Conservation (phyloP, 2,797 vertebrate genomes). For the Phoebastria nigripes region DNA sequence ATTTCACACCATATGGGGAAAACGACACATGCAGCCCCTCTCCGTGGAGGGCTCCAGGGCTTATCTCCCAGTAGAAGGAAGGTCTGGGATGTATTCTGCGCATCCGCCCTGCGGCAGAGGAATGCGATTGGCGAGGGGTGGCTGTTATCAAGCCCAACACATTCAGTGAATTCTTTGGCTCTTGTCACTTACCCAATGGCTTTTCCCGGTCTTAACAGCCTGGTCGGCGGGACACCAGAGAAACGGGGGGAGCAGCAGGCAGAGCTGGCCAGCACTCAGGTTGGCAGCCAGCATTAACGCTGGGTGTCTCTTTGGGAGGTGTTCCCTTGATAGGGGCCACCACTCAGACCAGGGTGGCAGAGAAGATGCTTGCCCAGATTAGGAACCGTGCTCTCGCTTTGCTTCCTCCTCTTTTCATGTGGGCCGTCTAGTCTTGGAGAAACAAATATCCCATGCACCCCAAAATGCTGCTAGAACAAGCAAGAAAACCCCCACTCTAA, state of each 20-base stretch:
- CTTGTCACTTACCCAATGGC: slow-evolving; percentile 59
- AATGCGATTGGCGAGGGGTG: slow-evolving; percentile 31
- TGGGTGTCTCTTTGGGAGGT: neutral
- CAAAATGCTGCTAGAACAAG: neutral
- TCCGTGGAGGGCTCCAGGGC: neutral
- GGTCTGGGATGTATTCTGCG: slow-evolving; percentile 11
- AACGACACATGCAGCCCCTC: neutral
- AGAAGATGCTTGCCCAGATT: neutral
- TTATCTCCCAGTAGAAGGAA: neutral
- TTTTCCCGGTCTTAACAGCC: slow-evolving; percentile 55
- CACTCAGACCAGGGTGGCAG: neutral
- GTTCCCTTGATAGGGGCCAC: neutral
- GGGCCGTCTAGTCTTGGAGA: neutral
- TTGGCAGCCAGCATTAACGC: slow-evolving; percentile 43
- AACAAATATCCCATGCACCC: neutral
- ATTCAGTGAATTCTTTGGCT: slow-evolving; percentile 71
- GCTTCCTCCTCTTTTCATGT: neutral
- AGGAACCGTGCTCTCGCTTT: neutral
- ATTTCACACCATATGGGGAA: neutral
- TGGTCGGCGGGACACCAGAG: neutral
- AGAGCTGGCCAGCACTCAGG: slow-evolving; percentile 36
- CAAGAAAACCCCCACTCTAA: neutral
- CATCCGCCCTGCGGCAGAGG: neutral
- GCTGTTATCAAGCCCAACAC: slow-evolving; percentile 57
- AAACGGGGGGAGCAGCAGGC: neutral